Percentiles rank a stretch among this genome's conserved stretches.
Evolutionary conservation across 2,113 vertebrate genomes (phyloP).

Genomic region (Caretta caretta): DNA sequence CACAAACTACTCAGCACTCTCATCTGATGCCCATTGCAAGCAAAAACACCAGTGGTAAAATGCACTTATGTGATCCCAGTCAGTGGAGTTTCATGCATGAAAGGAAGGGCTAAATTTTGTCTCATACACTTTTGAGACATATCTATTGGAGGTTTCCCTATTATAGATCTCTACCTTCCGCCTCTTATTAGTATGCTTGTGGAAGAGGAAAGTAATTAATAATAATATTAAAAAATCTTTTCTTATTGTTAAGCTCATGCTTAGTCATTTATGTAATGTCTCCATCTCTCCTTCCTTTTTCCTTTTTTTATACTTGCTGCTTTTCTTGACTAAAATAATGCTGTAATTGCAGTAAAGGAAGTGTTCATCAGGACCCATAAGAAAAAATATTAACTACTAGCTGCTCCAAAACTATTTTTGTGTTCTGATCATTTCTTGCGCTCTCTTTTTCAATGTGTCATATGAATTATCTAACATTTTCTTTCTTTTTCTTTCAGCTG

Average conservation of each 20-base stretch:
- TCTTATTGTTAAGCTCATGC: not conserved
- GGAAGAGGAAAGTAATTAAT: not conserved
- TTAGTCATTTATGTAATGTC: not conserved
- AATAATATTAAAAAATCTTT: not conserved
- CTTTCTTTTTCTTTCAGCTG: not conserved
- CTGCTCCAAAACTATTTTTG: not conserved
- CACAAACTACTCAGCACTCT: not conserved
- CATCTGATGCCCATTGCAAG: not conserved
- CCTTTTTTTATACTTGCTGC: not conserved
- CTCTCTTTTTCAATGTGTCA: not conserved
- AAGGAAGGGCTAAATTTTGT: not conserved
- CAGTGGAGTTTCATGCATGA: not conserved
- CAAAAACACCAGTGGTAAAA: not conserved
- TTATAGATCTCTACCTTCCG: not conserved
- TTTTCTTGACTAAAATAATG: conserved; percentile 20
- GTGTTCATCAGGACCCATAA: not conserved
- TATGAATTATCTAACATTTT: not conserved
- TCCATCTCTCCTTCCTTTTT: not conserved
- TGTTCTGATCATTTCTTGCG: not conserved
- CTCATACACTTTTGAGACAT: not conserved
- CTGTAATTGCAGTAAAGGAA: not conserved
- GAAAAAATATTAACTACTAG: not conserved
- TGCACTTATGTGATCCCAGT: not conserved
- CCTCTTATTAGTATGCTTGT: not conserved
- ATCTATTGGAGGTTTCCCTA: not conserved